Conservation (phyloP, 2,113 vertebrate species). For the Speoplatyrhinus poulsoni region DNA sequence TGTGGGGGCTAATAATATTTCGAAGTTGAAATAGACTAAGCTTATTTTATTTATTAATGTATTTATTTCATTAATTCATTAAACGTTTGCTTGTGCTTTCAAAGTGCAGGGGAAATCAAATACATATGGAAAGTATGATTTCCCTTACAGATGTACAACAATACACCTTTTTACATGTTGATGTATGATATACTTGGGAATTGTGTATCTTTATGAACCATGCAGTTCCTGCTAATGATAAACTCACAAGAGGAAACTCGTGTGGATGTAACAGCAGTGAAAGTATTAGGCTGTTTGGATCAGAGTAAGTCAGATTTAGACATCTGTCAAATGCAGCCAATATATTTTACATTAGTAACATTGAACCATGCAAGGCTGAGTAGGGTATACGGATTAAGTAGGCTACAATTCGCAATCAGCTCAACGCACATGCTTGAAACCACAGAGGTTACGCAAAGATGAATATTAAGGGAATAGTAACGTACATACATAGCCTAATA, state of each 20-base stretch:
- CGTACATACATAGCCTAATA: background rate
- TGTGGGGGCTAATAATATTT: background rate
- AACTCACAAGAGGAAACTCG: background rate
- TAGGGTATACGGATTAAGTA: conserved; percentile 70
- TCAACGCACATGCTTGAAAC: conserved; percentile 38
- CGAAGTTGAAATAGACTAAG: background rate
- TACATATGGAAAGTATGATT: too few relatives aligned
- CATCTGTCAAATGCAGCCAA: conserved; percentile 79
- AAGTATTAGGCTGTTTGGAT: conserved; percentile 61
- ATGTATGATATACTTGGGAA: too few relatives aligned
- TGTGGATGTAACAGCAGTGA: conserved; percentile 76
- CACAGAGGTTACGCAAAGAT: background rate
- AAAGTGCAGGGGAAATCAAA: too few relatives aligned
- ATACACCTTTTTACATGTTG: too few relatives aligned
- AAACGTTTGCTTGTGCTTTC: too few relatives aligned
- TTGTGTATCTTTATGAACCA: too few relatives aligned
- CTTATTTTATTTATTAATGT: background rate
- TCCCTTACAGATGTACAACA: too few relatives aligned
- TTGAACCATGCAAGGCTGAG: conserved; percentile 58
- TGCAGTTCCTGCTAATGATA: background rate
- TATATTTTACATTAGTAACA: conserved; percentile 76
- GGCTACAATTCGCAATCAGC: conserved; percentile 73
- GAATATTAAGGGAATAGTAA: background rate
- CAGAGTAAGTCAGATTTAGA: conserved; percentile 66
- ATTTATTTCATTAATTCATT: background rate